These are phyloP conservation scores for Nasonia oneida DNA, from an alignment of 2,888 invertebrate genomes.

Conservation along the genomic window DNA sequence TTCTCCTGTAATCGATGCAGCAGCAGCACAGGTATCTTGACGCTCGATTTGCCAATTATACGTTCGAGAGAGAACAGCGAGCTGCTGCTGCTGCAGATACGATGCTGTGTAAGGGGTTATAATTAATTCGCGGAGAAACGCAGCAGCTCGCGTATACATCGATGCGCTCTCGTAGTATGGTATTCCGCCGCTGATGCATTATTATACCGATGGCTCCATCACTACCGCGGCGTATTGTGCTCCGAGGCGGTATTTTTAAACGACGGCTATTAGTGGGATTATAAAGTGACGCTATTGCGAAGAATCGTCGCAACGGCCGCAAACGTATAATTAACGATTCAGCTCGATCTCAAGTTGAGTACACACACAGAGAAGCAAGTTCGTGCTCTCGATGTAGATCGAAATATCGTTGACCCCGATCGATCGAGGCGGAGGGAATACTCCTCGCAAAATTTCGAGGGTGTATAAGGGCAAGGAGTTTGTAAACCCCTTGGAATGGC, in stretches of 20 bases:
- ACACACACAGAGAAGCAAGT: background rate
- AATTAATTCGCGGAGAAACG: background rate
- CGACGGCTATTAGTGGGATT: background rate
- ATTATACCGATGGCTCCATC: background rate
- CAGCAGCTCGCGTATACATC: background rate
- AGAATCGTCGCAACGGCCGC: too few relatives aligned
- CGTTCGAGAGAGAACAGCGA: background rate
- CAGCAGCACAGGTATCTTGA: background rate
- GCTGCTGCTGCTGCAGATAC: background rate
- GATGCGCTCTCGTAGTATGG: background rate
- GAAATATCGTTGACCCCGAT: conserved; percentile 54
- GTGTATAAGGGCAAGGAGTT: background rate
- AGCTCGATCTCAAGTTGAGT: background rate
- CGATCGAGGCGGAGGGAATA: background rate
- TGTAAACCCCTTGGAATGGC: background rate
- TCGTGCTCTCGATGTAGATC: conserved; percentile 25
- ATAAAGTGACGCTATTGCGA: background rate
- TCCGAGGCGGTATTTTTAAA: background rate
- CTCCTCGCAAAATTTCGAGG: background rate
- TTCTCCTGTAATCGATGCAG: background rate
- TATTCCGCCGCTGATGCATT: background rate
- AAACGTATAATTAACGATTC: background rate
- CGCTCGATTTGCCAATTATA: conserved; percentile 36
- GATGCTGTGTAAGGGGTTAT: background rate
- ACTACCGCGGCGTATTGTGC: background rate